A percentile compares a stretch with the other conserved stretches of the same genome.
phyloP scores from a whole-genome alignment of 1,140 invertebrate species.

The Sitobion miscanthi region DNA sequence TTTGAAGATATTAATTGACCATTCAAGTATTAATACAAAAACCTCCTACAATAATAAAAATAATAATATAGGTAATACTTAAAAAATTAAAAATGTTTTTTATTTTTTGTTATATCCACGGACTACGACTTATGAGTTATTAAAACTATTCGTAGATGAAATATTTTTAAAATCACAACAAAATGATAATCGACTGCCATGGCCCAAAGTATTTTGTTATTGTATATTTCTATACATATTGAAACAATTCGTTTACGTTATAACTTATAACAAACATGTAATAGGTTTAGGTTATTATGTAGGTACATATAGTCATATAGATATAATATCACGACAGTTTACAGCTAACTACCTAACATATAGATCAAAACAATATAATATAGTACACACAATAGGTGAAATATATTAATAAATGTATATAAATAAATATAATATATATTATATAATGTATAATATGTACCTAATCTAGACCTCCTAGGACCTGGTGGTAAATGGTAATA shows the following conservation, averaged over 20 bases:
- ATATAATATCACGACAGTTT: background rate
- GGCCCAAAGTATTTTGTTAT: background rate
- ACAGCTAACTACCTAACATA: background rate
- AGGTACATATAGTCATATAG: background rate
- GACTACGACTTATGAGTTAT: background rate
- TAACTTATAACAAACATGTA: background rate
- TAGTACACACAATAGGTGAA: background rate
- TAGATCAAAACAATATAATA: background rate
- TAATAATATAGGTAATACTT: background rate
- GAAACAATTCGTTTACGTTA: background rate
- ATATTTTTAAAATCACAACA: background rate
- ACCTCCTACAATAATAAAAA: too few relatives aligned
- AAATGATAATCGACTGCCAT: background rate
- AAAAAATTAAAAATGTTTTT: background rate
- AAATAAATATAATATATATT: background rate
- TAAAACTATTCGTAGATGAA: background rate
- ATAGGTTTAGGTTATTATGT: background rate
- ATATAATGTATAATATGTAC: background rate
- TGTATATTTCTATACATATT: background rate
- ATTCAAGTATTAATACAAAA: too few relatives aligned
- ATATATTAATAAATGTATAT: background rate
- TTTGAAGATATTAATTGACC: too few relatives aligned
- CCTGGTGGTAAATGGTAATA: slow-evolving; percentile 32
- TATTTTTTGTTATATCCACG: background rate
- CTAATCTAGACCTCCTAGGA: slow-evolving; percentile 51